phyloP scores from a whole-genome alignment of 2,113 vertebrate species.

The Neogobius melanostomus region DNA sequence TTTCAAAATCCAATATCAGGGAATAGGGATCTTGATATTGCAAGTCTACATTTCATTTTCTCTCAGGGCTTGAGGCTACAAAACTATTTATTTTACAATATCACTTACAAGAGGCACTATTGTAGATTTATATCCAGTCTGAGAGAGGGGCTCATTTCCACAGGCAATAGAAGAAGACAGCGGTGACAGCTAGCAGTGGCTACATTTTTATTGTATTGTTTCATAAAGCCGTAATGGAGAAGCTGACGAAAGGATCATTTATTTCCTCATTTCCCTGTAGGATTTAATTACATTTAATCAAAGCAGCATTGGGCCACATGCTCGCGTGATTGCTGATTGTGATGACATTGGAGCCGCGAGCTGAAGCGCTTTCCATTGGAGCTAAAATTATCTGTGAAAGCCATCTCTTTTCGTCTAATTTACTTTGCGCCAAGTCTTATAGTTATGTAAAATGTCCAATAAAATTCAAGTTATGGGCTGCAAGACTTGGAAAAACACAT shows the following conservation, averaged over 20 bases:
- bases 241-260: slow-evolving; percentile 5
- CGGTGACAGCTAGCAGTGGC: background rate
- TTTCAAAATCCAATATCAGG: background rate
- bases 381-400: slow-evolving; percentile 24
- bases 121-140: slow-evolving; percentile 8
- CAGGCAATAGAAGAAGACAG: background rate
- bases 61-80: slow-evolving; percentile 7
- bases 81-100: slow-evolving; percentile 22
- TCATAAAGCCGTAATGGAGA: slow-evolving; percentile 3
- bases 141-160: background rate
- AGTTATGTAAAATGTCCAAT: slow-evolving; percentile 36
- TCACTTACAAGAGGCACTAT: slow-evolving; percentile 6
- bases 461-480: slow-evolving; percentile 13
- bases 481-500: too few species aligned
- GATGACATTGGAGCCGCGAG: slow-evolving; percentile 27
- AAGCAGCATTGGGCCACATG: slow-evolving; percentile 29
- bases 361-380: slow-evolving; percentile 20
- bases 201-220: slow-evolving; percentile 7
- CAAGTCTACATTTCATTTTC: background rate
- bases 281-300: slow-evolving; percentile 45
- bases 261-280: background rate
- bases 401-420: slow-evolving; percentile 25
- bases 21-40: slow-evolving; percentile 1
- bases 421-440: slow-evolving; percentile 23
- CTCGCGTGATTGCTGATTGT: slow-evolving; percentile 23